phyloP scores from a whole-genome alignment of 2,113 vertebrate genomes.

The Fregetta grallaria region DNA sequence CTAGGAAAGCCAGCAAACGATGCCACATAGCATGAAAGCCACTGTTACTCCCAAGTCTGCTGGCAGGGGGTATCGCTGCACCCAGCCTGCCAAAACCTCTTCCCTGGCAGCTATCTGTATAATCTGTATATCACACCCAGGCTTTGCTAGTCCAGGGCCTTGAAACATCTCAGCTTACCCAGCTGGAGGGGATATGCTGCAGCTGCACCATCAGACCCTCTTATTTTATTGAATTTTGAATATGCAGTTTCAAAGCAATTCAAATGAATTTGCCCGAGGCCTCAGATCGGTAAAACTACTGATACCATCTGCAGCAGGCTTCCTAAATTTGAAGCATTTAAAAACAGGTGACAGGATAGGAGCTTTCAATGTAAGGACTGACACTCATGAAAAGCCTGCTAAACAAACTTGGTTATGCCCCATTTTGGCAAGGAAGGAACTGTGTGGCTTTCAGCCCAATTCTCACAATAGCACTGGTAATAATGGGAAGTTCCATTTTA shows the following conservation, averaged over 20 bases:
- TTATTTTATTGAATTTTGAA: conserved; percentile 81
- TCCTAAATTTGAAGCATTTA: conserved; percentile 72
- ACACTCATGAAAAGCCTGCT: conserved; percentile 53
- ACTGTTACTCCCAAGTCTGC: conserved; percentile 61
- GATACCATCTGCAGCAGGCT: conserved; percentile 72
- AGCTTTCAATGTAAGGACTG: conserved; percentile 59
- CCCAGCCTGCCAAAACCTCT: conserved; percentile 65
- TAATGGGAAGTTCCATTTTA: neutral
- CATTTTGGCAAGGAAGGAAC: conserved; percentile 20
- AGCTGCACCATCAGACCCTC: conserved; percentile 77
- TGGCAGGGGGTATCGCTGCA: conserved; percentile 55
- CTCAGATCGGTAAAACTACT: conserved; percentile 69
- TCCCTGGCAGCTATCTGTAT: conserved; percentile 65
- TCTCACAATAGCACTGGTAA: conserved; percentile 7
- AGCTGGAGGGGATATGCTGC: conserved; percentile 75
- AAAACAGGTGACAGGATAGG: conserved; percentile 77
- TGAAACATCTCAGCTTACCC: conserved; percentile 71
- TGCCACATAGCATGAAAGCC: conserved; percentile 39
- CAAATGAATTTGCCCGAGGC: conserved; percentile 76
- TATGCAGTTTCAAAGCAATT: conserved; percentile 78
- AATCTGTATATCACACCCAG: conserved; percentile 61
- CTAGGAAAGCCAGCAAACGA: conserved; percentile 66
- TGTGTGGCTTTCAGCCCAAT: neutral
- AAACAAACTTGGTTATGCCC: conserved; percentile 55
- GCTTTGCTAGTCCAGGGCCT: conserved; percentile 69